Evolutionary conservation across 35 echinoderm and acorn worm species (phyloP), one percentile per base, ranked within the genome.

Genomic region (Nesometra sesokonis): DNA sequence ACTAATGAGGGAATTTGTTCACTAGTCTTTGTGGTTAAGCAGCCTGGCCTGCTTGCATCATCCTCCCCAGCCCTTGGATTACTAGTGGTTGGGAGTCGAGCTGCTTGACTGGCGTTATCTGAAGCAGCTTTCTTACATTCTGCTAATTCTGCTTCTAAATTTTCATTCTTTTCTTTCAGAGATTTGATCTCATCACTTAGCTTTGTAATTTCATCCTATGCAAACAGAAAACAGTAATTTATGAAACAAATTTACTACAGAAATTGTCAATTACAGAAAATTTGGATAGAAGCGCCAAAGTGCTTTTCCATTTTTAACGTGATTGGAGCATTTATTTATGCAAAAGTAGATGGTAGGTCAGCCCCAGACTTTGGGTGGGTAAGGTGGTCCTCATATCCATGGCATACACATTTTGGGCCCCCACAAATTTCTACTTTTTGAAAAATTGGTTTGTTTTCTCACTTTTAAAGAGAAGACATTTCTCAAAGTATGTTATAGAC

Each of bases 181-280:
- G 34, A 7, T 31, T 35, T 35, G 0, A 87, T 36, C 85, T 91
- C 78, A 27, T 82, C 31, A 32, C 35, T 13, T 15, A 91, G 78
- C 80, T 84, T 85, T 80, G 85, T 36, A 33, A 91, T 85, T 91
- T 91, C 89, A 86, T 86, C 79, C 89, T 91, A 35, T 35, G 0
- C 29, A 31, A 4, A n/a, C 8, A 23, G 77, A 77, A 77, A 77
- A 31, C 35, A 31, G 21, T 2, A 84, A 39, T 9, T 31, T 3
- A 39, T 5, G 11, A 35, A 21, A 33, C 30, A 21, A 78, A 35
- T 57, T n/a, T n/a, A n/a, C n/a, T n/a, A n/a, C n/a, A n/a, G n/a
- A n/a, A n/a, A n/a, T n/a, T n/a, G n/a, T n/a, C n/a, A n/a, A n/a
- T n/a, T n/a, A n/a, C n/a, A n/a, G n/a, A n/a, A n/a, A n/a, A n/a